phyloP scores from a whole-genome alignment of 1,140 invertebrate species.

The Chironomus striatipennis region DNA sequence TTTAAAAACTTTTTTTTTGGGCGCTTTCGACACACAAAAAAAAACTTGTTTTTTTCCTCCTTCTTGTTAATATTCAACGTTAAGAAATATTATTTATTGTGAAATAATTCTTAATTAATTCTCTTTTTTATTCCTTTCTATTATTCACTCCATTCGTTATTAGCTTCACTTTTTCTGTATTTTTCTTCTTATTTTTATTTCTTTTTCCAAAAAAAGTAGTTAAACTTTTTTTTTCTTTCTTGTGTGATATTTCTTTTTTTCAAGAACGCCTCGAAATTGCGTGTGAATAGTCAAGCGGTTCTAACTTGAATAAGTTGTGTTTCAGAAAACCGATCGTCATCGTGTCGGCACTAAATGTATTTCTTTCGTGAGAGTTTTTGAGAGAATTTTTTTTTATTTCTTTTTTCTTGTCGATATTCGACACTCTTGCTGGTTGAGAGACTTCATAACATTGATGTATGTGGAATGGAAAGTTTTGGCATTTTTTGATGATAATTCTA shows the following conservation, averaged over 20 bases:
- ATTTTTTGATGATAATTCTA: background rate
- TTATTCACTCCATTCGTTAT: background rate
- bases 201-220: background rate
- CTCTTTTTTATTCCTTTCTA: background rate
- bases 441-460: background rate
- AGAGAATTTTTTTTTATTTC: background rate
- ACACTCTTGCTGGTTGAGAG: too few species aligned
- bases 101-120: conserved; percentile 1
- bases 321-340: background rate
- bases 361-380: background rate
- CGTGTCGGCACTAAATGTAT: background rate
- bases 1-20: background rate
- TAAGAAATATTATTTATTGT: background rate
- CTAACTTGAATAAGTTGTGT: background rate
- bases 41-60: too few species aligned
- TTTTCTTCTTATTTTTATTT: background rate
- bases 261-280: conserved; percentile 11
- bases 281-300: conserved; percentile 5
- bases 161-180: background rate
- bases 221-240: background rate
- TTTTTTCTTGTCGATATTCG: background rate
- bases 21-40: too few species aligned
- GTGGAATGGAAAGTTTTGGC: background rate
- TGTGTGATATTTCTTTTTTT: conserved; percentile 8
- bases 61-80: too few species aligned